Evolutionary conservation across 2,113 vertebrate species (phyloP).

Genomic region (Mobula hypostoma): DNA sequence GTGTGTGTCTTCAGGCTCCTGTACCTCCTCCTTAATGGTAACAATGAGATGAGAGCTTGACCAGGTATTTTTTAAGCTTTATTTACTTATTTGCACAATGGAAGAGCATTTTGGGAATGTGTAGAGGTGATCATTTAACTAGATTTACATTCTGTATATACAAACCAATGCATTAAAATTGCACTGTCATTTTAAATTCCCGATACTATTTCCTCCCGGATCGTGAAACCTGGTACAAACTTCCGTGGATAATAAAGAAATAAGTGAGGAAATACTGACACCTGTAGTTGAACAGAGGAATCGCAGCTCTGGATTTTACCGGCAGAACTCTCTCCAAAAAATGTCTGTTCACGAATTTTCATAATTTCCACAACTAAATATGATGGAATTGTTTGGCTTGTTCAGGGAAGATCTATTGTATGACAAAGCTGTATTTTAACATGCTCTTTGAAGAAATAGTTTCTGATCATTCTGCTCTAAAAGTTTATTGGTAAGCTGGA

Average conservation of each 20-base stretch:
- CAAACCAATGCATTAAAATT: not conserved
- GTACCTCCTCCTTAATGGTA: no score
- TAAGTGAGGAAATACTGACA: conserved; percentile 28
- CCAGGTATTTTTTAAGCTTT: not conserved
- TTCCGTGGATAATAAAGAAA: not conserved
- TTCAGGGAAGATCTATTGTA: not conserved
- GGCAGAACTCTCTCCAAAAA: not conserved
- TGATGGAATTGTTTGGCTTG: not conserved
- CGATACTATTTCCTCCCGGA: no score
- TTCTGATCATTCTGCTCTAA: not conserved
- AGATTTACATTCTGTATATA: not conserved
- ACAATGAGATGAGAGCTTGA: no score
- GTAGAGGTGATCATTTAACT: not conserved
- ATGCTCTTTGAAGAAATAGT: not conserved
- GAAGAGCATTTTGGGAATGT: not conserved
- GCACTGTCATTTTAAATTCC: not conserved
- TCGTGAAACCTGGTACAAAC: not conserved
- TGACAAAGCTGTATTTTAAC: not conserved
- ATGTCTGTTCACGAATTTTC: not conserved
- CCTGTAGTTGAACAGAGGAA: not conserved
- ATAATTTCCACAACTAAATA: not conserved
- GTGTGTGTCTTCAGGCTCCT: no score
- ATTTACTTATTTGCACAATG: not conserved
- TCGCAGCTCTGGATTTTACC: not conserved
- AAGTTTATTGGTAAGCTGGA: not conserved